Evolutionary conservation across 2,113 vertebrate genomes (phyloP), one percentile per base, ranked within the genome.

Genomic region (Strigops habroptila): DNA sequence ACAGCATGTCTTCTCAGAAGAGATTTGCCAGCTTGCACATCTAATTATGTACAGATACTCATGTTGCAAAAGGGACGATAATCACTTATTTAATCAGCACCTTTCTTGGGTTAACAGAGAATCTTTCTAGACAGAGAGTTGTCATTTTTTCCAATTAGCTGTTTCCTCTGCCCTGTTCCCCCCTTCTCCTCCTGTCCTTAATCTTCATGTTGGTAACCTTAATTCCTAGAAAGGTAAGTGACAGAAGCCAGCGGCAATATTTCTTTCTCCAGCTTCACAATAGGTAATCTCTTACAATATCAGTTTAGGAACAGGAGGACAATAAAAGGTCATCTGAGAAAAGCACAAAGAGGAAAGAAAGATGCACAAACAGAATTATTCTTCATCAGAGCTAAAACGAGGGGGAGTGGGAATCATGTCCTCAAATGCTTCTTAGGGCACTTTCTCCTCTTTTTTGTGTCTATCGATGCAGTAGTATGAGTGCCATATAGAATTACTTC

Each of bases 261-360:
- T 95, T 86, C 49, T 83, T 81, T 84, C 65, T 62, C 35, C 27
- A 69, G 8, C 18, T 92, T 92, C 57, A 91, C 55, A 74, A 78
- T 14, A 91, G 30, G 63, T 63, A 69, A 80, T 65, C 35, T 71
- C 52, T 84, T 60, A 17, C 24, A 87, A 46, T 85, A 87, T 62
- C 52, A 82, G 73, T 86, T 93, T 71, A 86, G 71, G 37, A 92
- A 82, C 19, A 68, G 76, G 64, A 78, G 55, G 44, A 92, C 57
- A 89, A 86, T 75, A 89, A 96, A 86, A 43, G 0, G 3, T 71
- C 28, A 35, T 41, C 52, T 55, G 28, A 95, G 33, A 91, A 86
- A 81, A 93, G 7, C 33, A 91, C 63, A 60, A 51, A 90, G 28
- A 81, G 27, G 14, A 24, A 12, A 90, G 37, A 88, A 75, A 93